Evolutionary conservation across 2,888 invertebrate genomes (phyloP).

Genomic region (Aricia artaxerxes): DNA sequence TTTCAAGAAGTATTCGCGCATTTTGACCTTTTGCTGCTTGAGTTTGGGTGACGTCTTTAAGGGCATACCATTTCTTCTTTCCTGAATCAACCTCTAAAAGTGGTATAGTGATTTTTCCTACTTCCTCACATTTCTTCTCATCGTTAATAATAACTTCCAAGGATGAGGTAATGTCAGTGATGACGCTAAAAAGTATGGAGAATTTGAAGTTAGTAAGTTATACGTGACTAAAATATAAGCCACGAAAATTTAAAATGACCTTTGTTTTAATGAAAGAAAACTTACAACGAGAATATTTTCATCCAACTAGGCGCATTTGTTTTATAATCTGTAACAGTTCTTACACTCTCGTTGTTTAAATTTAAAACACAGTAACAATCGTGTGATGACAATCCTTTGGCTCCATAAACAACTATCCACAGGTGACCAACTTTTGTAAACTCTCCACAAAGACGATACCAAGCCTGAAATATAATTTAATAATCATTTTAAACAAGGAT

Average conservation of each 20-base stretch:
- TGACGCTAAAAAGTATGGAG: conserved; percentile 78
- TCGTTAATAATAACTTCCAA: conserved; percentile 96
- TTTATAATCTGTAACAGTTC: conserved; percentile 98
- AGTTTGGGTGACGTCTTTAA: conserved; percentile 94
- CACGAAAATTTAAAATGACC: background rate
- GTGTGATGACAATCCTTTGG: conserved; percentile 89
- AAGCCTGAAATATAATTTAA: conserved; percentile 52
- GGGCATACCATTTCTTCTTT: conserved; percentile 95
- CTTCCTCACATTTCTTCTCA: conserved; percentile 97
- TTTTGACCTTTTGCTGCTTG: conserved; percentile 92
- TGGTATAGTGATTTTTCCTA: conserved; percentile 94
- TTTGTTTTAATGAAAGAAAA: background rate
- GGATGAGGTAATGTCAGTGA: conserved; percentile 95
- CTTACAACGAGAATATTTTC: conserved; percentile 97
- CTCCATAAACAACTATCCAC: conserved; percentile 92
- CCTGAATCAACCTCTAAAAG: conserved; percentile 90
- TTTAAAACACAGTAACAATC: conserved; percentile 98
- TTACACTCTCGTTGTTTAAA: conserved; percentile 93
- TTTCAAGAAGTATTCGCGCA: conserved; percentile 91
- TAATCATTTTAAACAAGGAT: background rate
- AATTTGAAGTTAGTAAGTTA: background rate
- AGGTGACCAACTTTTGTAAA: conserved; percentile 91
- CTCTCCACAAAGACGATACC: conserved; percentile 62
- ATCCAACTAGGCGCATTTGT: conserved; percentile 97
- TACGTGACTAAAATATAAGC: background rate